A percentile compares a stretch with the other conserved stretches of the same genome.
Conservation (phyloP, 1,140 invertebrate species). For the Oncopodura yosiiana region DNA sequence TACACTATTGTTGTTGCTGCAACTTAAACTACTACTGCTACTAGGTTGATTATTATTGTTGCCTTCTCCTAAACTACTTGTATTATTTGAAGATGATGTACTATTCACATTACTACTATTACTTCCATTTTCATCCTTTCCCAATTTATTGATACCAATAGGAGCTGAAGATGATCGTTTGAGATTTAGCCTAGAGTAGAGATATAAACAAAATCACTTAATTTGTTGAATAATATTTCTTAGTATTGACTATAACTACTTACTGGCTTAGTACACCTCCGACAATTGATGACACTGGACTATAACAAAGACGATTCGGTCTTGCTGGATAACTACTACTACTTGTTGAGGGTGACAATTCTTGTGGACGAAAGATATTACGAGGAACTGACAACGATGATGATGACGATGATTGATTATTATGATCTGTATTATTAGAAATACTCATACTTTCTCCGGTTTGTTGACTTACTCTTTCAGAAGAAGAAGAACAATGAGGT, state of each 20-base stretch:
- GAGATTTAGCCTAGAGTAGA: slow-evolving; percentile 27
- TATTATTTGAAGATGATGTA: not conserved
- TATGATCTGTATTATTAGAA: too few relatives aligned
- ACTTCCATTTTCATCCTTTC: slow-evolving; percentile 1
- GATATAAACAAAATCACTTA: not conserved
- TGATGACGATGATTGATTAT: too few relatives aligned
- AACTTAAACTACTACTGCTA: not conserved
- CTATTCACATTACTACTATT: not conserved
- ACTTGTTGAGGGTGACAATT: too few relatives aligned
- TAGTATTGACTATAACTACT: not conserved
- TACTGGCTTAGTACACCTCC: slow-evolving; percentile 29
- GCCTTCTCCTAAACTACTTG: not conserved
- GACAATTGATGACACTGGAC: slow-evolving; percentile 33
- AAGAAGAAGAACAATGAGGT: too few relatives aligned
- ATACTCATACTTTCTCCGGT: too few relatives aligned
- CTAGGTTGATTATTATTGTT: not conserved
- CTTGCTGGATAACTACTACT: too few relatives aligned
- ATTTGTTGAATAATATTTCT: not conserved
- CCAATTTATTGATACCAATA: slow-evolving; percentile 34
- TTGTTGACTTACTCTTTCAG: too few relatives aligned
- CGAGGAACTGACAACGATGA: too few relatives aligned
- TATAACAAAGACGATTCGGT: slow-evolving; percentile 17
- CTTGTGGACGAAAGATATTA: too few relatives aligned
- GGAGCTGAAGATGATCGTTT: slow-evolving; percentile 35
- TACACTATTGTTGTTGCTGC: not conserved